A percentile compares a stretch with the other conserved stretches of the same genome.
Conservation (phyloP, 2,113 vertebrate species). For the Chamaetylas fuelleborni region DNA sequence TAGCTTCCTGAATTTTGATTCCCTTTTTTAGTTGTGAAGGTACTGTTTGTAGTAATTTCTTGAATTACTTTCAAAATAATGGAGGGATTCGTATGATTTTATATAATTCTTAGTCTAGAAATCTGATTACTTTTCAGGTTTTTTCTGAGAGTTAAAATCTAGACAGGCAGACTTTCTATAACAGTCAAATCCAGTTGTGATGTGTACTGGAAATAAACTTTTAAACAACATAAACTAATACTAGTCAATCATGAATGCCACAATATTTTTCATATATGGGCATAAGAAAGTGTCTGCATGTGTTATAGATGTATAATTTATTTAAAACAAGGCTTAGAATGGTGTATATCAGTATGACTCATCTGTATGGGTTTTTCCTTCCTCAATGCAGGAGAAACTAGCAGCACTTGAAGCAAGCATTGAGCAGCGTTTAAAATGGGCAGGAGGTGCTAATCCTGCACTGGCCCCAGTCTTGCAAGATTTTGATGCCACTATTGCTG, state of each 20-base stretch:
- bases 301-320: background rate
- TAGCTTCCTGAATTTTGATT: background rate
- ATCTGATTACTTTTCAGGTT: background rate
- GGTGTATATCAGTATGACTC: background rate
- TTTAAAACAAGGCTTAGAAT: background rate
- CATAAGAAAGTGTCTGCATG: background rate
- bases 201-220: background rate
- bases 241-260: background rate
- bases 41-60: background rate
- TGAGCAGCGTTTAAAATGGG: slow-evolving; percentile 98
- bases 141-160: background rate
- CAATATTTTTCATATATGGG: background rate
- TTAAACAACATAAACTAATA: background rate
- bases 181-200: background rate
- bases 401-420: slow-evolving; percentile 93
- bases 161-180: background rate
- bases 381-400: slow-evolving; percentile 85
- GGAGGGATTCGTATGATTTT: background rate
- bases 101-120: background rate
- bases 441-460: slow-evolving; percentile 94
- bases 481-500: slow-evolving; percentile 95
- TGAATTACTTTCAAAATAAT: background rate
- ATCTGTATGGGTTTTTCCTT: background rate
- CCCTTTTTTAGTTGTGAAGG: background rate
- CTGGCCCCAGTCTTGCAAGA: slow-evolving; percentile 94